A percentile compares a stretch with the other conserved stretches of the same genome.
phyloP scores from a whole-genome alignment of 2,797 vertebrate species.

The Danio tinwini region DNA sequence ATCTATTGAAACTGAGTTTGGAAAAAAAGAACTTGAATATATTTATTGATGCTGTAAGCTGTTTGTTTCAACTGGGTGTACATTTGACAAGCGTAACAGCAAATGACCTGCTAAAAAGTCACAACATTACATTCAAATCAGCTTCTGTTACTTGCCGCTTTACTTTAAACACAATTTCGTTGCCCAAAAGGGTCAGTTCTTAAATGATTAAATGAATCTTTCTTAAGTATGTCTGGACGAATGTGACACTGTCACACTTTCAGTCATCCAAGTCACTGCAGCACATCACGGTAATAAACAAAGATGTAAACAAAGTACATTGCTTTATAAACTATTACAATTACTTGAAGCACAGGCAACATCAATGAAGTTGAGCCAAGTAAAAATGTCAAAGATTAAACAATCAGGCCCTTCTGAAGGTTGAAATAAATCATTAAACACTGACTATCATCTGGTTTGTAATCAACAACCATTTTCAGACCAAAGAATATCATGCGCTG shows the following conservation, averaged over 20 bases:
- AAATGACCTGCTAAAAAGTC: constrained; percentile 37
- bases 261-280: constrained; percentile 42
- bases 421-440: constrained; percentile 11
- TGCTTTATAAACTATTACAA: constrained; percentile 24
- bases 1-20: constrained; percentile 1
- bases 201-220: constrained; percentile 18
- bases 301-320: constrained; percentile 36
- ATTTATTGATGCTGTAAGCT: background rate
- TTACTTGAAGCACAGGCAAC: constrained; percentile 28
- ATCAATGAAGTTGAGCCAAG: background rate
- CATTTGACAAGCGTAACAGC: constrained; percentile 17
- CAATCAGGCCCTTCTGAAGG: constrained; percentile 31
- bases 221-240: constrained; percentile 28
- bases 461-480: background rate
- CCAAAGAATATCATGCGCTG: background rate
- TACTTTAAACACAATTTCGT: constrained; percentile 25
- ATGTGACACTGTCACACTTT: constrained; percentile 30
- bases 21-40: background rate
- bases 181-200: constrained; percentile 16
- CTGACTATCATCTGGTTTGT: constrained; percentile 5
- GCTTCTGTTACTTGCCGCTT: background rate
- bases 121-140: constrained; percentile 53
- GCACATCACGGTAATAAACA: constrained; percentile 35
- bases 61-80: constrained; percentile 16
- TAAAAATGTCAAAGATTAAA: constrained; percentile 8